phyloP scores from a whole-genome alignment of 2,113 vertebrate species.

The Tapirus terrestris region DNA sequence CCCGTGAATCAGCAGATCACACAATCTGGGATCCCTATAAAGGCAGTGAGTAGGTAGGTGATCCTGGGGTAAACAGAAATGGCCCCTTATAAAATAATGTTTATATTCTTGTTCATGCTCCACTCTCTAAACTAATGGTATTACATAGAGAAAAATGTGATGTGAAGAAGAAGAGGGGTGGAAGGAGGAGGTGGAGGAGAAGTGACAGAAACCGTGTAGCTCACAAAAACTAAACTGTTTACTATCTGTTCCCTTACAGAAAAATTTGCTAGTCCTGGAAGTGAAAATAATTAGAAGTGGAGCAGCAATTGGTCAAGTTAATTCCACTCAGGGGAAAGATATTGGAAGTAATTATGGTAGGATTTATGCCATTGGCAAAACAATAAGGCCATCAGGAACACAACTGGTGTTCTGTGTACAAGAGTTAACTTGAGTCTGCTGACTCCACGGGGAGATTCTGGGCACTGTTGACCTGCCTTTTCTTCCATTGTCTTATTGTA shows the following conservation, averaged over 20 bases:
- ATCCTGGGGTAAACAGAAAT: neutral
- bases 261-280: neutral
- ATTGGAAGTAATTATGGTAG: neutral
- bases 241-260: neutral
- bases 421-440: neutral
- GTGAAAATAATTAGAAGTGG: neutral
- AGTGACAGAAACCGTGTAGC: neutral
- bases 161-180: neutral
- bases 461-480: neutral
- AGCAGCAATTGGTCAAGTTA: neutral
- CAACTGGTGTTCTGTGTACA: neutral
- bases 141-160: neutral
- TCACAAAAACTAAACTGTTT: neutral
- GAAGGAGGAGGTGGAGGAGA: neutral
- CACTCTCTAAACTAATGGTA: neutral
- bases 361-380: neutral
- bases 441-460: neutral
- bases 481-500: neutral
- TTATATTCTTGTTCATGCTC: neutral
- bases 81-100: neutral
- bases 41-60: neutral
- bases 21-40: neutral
- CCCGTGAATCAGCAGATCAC: neutral
- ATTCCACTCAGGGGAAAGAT: neutral
- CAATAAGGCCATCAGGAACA: neutral